Base-by-base conservation (phyloP, 92 coral and sea anemone species). In the Paragorgia papillata region DNA sequence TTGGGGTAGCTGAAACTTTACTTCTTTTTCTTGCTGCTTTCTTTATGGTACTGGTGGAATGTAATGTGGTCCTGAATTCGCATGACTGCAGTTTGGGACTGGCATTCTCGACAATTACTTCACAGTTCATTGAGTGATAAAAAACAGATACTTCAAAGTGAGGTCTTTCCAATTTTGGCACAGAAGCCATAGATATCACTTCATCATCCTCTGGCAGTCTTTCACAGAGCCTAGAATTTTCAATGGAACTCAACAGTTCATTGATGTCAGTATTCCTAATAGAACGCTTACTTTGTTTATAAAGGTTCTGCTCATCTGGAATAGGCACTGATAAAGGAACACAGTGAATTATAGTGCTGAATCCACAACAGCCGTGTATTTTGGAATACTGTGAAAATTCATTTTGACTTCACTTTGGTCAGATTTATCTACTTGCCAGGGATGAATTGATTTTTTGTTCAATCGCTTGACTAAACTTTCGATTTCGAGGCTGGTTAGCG, bases 301-400 rank as follows among this genome's bases (percentile, higher is more conserved):
- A 68, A 2, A 68, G 9, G 24, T 10, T 9, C 9, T 68, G 75
- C 22, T 21, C 15, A 9, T 27, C 58, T 15, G 75, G 75, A 13
- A 68, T 10, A 9, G 58, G 75, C 75, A 68, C 33, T 68, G 40
- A 53, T 22, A 68, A 2, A 27, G 32, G 28, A 20, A 68, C 4
- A 27, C 58, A 46, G 75, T 20, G 32, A 68, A 68, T 30, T n/a
- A n/a, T n/a, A n/a, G n/a, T n/a, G n/a, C n/a, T n/a, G n/a, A n/a
- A n/a, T 68, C 59, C 3, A 41, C 75, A 43, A 68, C 40, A 46
- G 46, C 43, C 19, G 33, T 24, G 73, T 39, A 66, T 26, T 66
- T 66, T n/a, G 73, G 73, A 19, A 66, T n/a, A 66, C 75, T 35
- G 40, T 68, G 58, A 17, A 68, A 9, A 27, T 68, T 27, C 34